Conservation (phyloP, 2,888 invertebrate genomes). For the Prenolepis imparis region DNA sequence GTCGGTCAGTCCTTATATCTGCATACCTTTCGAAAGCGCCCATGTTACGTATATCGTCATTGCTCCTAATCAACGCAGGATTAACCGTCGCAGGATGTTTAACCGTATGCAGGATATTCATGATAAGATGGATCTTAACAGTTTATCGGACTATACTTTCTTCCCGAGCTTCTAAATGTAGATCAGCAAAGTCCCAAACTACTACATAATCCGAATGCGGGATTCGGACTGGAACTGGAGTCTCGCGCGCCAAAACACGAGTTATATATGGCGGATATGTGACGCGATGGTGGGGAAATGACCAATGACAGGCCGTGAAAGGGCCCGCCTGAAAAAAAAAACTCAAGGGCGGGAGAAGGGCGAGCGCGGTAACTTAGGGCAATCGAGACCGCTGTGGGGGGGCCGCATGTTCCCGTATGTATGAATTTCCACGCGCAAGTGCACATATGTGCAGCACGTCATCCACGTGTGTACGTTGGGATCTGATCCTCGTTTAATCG, state of each 20-base stretch:
- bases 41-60: background rate
- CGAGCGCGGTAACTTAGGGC: slow-evolving; percentile 36
- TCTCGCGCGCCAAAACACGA: slow-evolving; percentile 19
- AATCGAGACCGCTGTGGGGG: slow-evolving; percentile 62
- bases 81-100: background rate
- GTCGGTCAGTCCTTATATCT: background rate
- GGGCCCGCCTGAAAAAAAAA: slow-evolving; percentile 79
- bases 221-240: slow-evolving; percentile 54
- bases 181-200: too few relatives aligned
- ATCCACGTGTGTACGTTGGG: slow-evolving; percentile 23
- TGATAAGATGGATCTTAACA: background rate
- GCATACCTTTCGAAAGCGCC: slow-evolving; percentile 22
- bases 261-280: slow-evolving; percentile 55
- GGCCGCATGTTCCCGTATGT: slow-evolving; percentile 56
- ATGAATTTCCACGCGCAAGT: slow-evolving; percentile 48
- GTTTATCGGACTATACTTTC: background rate
- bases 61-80: background rate
- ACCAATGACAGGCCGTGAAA: slow-evolving; percentile 74
- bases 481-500: slow-evolving; percentile 25
- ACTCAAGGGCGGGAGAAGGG: slow-evolving; percentile 34
- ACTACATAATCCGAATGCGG: slow-evolving; percentile 13
- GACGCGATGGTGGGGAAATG: slow-evolving; percentile 67
- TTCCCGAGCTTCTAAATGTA: too few relatives aligned
- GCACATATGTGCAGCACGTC: slow-evolving; percentile 50
- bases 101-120: background rate